These are phyloP conservation scores for Anolis apletophallus DNA, from an alignment of 2,797 vertebrate species.

Conservation along the genomic window DNA sequence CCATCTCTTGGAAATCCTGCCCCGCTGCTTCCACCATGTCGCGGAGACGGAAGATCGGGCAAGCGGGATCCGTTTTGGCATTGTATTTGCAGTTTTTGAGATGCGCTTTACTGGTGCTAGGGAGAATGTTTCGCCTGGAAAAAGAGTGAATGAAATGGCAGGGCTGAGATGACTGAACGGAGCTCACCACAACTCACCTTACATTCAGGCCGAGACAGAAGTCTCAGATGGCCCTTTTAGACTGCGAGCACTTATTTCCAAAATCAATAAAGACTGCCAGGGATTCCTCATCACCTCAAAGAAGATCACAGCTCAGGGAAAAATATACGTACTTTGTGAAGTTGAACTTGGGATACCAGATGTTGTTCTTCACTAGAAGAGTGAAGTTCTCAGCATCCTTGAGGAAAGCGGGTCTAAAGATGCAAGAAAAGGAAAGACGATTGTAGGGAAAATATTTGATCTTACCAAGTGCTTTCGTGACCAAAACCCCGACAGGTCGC, in stretches of 20 bases:
- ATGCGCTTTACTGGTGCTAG: conserved; percentile 81
- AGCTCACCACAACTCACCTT: too few relatives aligned
- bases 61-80: conserved; percentile 81
- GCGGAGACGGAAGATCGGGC: conserved; percentile 90
- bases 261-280: neutral
- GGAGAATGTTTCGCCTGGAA: conserved; percentile 87
- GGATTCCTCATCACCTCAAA: neutral
- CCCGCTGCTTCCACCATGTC: conserved; percentile 83
- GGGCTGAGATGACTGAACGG: neutral
- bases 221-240: neutral
- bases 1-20: conserved; percentile 88
- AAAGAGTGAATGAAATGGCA: conserved; percentile 26
- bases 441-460: neutral
- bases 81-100: conserved; percentile 85
- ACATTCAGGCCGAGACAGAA: neutral
- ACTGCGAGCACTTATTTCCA: neutral
- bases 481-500: neutral
- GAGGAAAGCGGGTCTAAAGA: conserved; percentile 83
- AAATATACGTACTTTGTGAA: conserved; percentile 84
- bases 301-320: neutral
- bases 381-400: conserved; percentile 89
- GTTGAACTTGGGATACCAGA: conserved; percentile 90
- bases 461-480: neutral
- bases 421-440: neutral
- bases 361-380: conserved; percentile 91